phyloP scores from a whole-genome alignment of 92 coral and sea anemone species.

The Epizoanthus ramosus region DNA sequence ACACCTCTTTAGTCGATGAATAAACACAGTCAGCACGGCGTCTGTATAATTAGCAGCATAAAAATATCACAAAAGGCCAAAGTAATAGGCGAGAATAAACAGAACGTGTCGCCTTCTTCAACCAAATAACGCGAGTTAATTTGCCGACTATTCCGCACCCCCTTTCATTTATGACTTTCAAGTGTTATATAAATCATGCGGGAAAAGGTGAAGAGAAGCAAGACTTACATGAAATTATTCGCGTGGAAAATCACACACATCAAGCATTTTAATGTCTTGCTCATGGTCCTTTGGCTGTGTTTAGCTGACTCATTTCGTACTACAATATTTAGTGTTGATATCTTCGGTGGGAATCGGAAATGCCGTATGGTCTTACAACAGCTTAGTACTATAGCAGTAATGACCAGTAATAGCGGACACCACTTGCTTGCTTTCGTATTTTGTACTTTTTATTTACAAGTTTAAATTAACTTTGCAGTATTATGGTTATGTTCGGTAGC shows the following conservation, averaged over 20 bases:
- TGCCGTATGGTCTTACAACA: constrained; percentile 26
- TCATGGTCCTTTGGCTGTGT: neutral
- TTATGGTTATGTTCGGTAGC: too few species aligned
- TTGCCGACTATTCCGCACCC: neutral
- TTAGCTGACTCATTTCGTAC: neutral
- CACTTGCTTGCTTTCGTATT: too few species aligned
- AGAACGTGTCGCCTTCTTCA: constrained; percentile 41
- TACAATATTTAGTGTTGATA: constrained; percentile 8
- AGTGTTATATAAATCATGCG: neutral
- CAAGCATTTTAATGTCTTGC: neutral
- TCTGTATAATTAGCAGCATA: constrained; percentile 37
- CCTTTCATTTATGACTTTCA: too few species aligned
- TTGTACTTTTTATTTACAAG: too few species aligned
- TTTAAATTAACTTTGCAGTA: too few species aligned
- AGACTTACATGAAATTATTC: neutral
- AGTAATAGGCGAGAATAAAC: constrained; percentile 33
- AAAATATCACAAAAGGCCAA: constrained; percentile 33
- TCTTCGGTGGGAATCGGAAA: constrained; percentile 23
- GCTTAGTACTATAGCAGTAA: neutral
- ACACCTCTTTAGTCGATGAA: constrained; percentile 44
- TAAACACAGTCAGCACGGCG: constrained; percentile 47
- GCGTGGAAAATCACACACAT: neutral
- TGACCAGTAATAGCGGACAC: too few species aligned
- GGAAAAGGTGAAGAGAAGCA: neutral
- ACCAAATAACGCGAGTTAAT: constrained; percentile 13